These are phyloP conservation scores for Lepus oiostolus DNA, from an alignment of 2,797 vertebrate genomes.

Conservation along the genomic window DNA sequence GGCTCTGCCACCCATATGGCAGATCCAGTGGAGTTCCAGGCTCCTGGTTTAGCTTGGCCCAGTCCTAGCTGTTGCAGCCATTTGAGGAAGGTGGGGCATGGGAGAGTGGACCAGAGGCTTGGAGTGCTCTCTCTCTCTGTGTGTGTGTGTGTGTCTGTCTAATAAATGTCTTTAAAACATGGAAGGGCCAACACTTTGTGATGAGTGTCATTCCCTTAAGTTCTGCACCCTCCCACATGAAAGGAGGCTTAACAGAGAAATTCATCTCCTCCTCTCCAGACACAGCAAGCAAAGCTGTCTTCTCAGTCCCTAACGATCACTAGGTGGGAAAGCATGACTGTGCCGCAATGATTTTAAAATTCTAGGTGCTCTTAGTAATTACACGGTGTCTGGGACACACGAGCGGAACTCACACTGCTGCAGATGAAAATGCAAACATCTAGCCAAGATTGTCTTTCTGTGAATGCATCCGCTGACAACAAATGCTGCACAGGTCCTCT, in stretches of 20 bases:
- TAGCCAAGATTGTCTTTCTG: not conserved
- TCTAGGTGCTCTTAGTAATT: not conserved
- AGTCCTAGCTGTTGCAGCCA: too few species aligned
- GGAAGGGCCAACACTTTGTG: not conserved
- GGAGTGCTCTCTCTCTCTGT: too few species aligned
- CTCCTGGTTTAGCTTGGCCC: too few species aligned
- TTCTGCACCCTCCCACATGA: not conserved
- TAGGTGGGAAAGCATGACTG: not conserved
- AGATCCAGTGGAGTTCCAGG: too few species aligned
- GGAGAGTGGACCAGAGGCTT: too few species aligned
- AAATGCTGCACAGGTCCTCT: not conserved
- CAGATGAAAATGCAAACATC: not conserved
- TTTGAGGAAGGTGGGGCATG: too few species aligned
- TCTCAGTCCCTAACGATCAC: not conserved
- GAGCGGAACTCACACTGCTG: not conserved
- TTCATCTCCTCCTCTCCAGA: not conserved
- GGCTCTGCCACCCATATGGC: too few species aligned
- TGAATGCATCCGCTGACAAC: not conserved
- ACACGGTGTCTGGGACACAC: not conserved
- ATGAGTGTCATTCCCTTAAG: not conserved
- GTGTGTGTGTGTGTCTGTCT: too few species aligned
- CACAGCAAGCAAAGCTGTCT: not conserved
- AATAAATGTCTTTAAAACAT: not conserved
- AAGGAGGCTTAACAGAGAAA: not conserved
- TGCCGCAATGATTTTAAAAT: not conserved